Conservation (phyloP, 1,140 invertebrate genomes). For the Apis dorsata region DNA sequence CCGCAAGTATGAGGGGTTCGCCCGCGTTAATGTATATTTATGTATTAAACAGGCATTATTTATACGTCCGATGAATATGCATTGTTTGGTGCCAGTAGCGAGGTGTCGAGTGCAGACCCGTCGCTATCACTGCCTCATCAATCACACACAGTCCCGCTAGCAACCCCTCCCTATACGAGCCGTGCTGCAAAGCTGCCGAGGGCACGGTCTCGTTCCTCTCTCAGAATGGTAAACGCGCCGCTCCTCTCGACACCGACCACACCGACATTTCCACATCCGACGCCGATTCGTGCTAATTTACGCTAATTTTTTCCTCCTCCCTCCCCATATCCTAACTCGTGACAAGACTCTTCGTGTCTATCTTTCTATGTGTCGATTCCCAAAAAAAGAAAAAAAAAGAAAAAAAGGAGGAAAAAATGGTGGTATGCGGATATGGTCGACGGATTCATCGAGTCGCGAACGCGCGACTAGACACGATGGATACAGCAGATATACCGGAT, state of each 20-base stretch:
- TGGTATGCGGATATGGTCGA: neutral
- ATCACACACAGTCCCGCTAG: conserved; percentile 75
- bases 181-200: conserved; percentile 24
- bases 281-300: conserved; percentile 65
- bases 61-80: conserved; percentile 79
- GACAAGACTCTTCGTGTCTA: conserved; percentile 15
- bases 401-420: no score
- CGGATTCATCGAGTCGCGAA: neutral
- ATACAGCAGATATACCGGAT: neutral
- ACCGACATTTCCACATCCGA: conserved; percentile 14
- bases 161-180: conserved; percentile 5
- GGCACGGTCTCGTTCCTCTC: conserved; percentile 44
- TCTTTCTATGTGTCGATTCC: neutral
- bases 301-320: conserved; percentile 62
- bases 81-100: conserved; percentile 78
- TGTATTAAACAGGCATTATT: conserved; percentile 80
- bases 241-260: neutral
- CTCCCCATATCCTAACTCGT: conserved; percentile 38
- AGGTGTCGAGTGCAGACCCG: conserved; percentile 79
- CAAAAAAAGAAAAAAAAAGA: no score
- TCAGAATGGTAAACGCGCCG: conserved; percentile 44
- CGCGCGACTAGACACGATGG: neutral
- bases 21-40: conserved; percentile 76
- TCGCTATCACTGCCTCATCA: conserved; percentile 80
- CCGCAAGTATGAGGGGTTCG: conserved; percentile 21